Evolutionary conservation across 2,888 invertebrate species (phyloP).

Genomic region (Julus scandinavius): DNA sequence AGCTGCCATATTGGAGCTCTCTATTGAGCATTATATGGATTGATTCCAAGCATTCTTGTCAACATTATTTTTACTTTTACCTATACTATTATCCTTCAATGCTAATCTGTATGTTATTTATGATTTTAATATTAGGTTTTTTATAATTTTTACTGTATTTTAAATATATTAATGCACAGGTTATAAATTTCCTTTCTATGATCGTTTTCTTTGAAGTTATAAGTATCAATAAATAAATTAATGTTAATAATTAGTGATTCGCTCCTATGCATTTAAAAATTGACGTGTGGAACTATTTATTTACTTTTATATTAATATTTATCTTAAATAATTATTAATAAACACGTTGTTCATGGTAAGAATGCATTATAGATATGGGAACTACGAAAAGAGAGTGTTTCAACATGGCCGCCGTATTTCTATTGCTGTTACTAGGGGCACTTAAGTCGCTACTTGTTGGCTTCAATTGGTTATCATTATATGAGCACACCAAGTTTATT

Average conservation of each 20-base stretch:
- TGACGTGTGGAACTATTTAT: background rate
- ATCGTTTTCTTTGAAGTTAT: too few species aligned
- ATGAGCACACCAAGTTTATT: background rate
- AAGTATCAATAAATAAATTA: too few species aligned
- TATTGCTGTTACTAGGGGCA: background rate
- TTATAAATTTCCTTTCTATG: too few species aligned
- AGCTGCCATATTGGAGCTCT: background rate
- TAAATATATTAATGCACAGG: too few species aligned
- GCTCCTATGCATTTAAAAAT: too few species aligned
- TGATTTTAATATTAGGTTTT: background rate
- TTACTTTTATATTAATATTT: background rate
- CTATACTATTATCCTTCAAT: background rate
- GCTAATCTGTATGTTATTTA: background rate
- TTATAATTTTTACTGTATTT: too few species aligned
- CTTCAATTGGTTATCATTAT: background rate
- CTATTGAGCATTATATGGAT: background rate
- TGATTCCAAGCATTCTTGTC: background rate
- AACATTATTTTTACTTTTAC: background rate
- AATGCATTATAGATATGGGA: too few species aligned
- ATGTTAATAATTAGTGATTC: too few species aligned
- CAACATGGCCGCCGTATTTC: background rate
- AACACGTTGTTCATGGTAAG: too few species aligned
- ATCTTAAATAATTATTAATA: background rate
- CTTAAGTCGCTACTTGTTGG: constrained; percentile 6
- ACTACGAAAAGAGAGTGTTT: background rate